Percentiles rank a stretch among this genome's conserved stretches.
These are phyloP conservation scores for Austrofundulus limnaeus DNA, from an alignment of 2,113 vertebrate species.

Conservation along the genomic window DNA sequence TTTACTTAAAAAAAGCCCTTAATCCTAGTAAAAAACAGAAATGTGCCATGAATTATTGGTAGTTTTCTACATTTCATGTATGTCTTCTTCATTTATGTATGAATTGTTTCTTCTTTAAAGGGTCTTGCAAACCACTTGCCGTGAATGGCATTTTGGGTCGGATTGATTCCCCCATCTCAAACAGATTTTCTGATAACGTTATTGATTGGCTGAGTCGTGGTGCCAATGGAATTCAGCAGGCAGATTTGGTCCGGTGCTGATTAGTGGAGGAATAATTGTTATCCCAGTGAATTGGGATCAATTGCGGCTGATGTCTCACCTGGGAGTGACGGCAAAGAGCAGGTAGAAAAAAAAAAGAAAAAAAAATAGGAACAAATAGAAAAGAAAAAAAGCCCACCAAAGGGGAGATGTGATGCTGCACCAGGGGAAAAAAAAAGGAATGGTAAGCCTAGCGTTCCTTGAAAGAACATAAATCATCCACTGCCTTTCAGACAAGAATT, in stretches of 20 bases:
- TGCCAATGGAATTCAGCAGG: constrained; percentile 92
- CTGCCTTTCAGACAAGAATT: no score
- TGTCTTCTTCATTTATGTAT: constrained; percentile 36
- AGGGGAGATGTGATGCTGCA: no score
- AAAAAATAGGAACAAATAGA: constrained; percentile 72
- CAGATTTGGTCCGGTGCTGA: constrained; percentile 91
- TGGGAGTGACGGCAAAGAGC: constrained; percentile 80
- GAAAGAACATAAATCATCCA: no score
- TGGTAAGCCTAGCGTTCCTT: no score
- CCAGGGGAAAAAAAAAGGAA: no score
- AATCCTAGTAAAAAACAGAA: neutral
- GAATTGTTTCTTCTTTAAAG: constrained; percentile 69
- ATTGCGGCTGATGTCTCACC: constrained; percentile 89
- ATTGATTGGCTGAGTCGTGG: constrained; percentile 85
- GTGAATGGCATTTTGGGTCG: constrained; percentile 84
- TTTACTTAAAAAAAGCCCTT: neutral
- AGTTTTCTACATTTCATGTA: constrained; percentile 17
- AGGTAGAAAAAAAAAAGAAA: constrained; percentile 70
- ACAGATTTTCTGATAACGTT: constrained; percentile 88
- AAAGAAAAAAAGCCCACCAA: no score
- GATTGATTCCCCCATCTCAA: constrained; percentile 87
- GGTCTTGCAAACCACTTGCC: constrained; percentile 81
- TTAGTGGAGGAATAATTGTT: constrained; percentile 98
- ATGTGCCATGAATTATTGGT: neutral
- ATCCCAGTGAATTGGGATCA: constrained; percentile 92